Conservation (phyloP, 92 coral and sea anemone genomes). For the Siderastrea radians region DNA sequence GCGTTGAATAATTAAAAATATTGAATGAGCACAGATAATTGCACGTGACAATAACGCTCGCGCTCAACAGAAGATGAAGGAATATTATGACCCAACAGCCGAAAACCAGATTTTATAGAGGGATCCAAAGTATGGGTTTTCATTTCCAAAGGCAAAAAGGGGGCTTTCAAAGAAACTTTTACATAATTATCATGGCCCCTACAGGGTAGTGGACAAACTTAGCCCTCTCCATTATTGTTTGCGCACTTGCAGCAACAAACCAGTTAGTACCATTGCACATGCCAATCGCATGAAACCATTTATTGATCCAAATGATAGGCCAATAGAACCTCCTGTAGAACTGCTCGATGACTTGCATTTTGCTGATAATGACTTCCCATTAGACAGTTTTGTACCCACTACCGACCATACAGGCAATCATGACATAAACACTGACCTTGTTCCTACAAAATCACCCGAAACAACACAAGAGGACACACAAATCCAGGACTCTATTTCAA, state of each 20-base stretch:
- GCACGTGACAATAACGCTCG: constrained; percentile 49
- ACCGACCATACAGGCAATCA: background rate
- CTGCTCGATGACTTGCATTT: background rate
- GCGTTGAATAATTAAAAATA: constrained; percentile 22
- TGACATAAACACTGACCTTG: no score
- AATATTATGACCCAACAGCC: constrained; percentile 30
- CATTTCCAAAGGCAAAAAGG: constrained; percentile 26
- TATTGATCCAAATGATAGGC: constrained; percentile 32
- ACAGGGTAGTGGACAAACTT: constrained; percentile 8
- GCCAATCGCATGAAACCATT: constrained; percentile 37
- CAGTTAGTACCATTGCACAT: constrained; percentile 18
- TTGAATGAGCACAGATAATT: constrained; percentile 51
- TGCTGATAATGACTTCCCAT: background rate
- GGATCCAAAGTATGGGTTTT: constrained; percentile 65
- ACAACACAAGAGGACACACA: background rate
- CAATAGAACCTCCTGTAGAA: constrained; percentile 32
- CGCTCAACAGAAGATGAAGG: constrained; percentile 72
- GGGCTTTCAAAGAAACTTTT: constrained; percentile 51
- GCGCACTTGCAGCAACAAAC: constrained; percentile 6
- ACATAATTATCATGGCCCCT: constrained; percentile 41
- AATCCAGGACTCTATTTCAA: background rate
- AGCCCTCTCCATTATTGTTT: constrained; percentile 36
- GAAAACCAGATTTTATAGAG: background rate
- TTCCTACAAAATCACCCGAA: no score
- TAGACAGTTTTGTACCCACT: constrained; percentile 5